A percentile compares a stretch with the other conserved stretches of the same genome.
Evolutionary conservation across 2,797 vertebrate species (phyloP).

Genomic region (Cephalopachus bancanus): DNA sequence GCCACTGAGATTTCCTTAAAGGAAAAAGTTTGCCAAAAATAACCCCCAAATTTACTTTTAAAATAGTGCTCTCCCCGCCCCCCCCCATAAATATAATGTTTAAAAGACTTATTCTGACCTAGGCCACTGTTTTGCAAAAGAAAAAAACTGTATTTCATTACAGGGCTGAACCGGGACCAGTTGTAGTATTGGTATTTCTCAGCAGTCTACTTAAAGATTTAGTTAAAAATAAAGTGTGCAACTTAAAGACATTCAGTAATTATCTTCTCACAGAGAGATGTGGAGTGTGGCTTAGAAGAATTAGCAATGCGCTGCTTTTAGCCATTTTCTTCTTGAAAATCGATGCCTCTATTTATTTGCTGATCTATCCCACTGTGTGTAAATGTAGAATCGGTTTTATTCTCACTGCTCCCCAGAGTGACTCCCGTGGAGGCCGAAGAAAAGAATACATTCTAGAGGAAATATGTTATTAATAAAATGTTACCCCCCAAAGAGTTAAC

Average conservation of each 20-base stretch:
- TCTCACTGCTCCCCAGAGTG: neutral
- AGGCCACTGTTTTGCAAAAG: conserved; percentile 57
- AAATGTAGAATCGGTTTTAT: conserved; percentile 46
- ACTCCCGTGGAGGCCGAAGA: neutral
- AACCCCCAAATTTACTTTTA: conserved; percentile 20
- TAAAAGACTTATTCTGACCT: conserved; percentile 42
- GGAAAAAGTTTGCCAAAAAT: conserved; percentile 60
- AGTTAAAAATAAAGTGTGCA: conserved; percentile 78
- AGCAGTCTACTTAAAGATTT: conserved; percentile 71
- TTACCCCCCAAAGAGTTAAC: conserved; percentile 59
- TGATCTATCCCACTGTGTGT: conserved; percentile 50
- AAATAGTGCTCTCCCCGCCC: neutral
- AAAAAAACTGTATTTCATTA: conserved; percentile 33
- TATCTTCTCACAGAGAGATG: conserved; percentile 71
- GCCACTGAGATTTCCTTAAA: conserved; percentile 50
- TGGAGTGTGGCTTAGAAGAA: conserved; percentile 66
- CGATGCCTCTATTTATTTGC: conserved; percentile 66
- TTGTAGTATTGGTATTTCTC: conserved; percentile 68
- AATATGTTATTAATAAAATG: conserved; percentile 73
- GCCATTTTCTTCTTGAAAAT: conserved; percentile 66
- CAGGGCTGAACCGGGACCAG: neutral
- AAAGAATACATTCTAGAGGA: conserved; percentile 59
- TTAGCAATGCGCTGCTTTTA: conserved; percentile 65
- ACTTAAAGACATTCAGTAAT: conserved; percentile 68
- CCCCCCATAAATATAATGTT: conserved; percentile 28